Base-by-base conservation (phyloP, 2,797 vertebrate genomes). In the Microctenopoma steveboyesi region DNA sequence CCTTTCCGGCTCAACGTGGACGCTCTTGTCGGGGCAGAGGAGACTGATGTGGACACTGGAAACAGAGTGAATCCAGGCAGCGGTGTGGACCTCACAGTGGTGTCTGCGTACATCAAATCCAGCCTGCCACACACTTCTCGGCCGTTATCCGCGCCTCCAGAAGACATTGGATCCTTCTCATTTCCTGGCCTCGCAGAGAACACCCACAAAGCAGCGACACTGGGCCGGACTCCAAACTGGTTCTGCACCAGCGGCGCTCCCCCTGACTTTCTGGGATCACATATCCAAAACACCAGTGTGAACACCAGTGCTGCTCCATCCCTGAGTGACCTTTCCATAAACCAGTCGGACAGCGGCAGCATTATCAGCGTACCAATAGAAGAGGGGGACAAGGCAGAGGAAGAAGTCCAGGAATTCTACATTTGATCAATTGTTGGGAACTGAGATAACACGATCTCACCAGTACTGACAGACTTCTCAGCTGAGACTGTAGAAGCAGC, bases 21-120 rank as follows among this genome's bases (percentile, higher is more conserved):
- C 1, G 90, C 95, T 15, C 89, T 97, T 77, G 87, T 97, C 0
- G 95, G 94, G 4, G 95, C 95, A 0, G 95, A 96, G 86, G 97
- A 98, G 90, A 98, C 97, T 0, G 95, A 98, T 18, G 96, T 98
- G 58, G 97, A 98, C 91, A 98, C 97, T 0, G 97, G 97, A 43
- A 85, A 92, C 87, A 94, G 88, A 46, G 92, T 97, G 1, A 74
- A 55, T 5, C 78, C 78, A 7, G 78, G 76, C n/a, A 91, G 94
- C 77, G 84, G 88, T 15, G 93, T 95, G 5, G 97, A 99, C 88
- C 87, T 97, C 0, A 95, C 96, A 0, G 95, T 97, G 69, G 94
- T 97, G 64, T 99, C 97, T 1, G 96, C 95, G 0, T 96, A 97
- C 64, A 64, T 85, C 66, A 82, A 82, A 46, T 92, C 90, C 5